Evolutionary conservation across 2,888 invertebrate genomes (phyloP).

Genomic region (Capitulum mitella): DNA sequence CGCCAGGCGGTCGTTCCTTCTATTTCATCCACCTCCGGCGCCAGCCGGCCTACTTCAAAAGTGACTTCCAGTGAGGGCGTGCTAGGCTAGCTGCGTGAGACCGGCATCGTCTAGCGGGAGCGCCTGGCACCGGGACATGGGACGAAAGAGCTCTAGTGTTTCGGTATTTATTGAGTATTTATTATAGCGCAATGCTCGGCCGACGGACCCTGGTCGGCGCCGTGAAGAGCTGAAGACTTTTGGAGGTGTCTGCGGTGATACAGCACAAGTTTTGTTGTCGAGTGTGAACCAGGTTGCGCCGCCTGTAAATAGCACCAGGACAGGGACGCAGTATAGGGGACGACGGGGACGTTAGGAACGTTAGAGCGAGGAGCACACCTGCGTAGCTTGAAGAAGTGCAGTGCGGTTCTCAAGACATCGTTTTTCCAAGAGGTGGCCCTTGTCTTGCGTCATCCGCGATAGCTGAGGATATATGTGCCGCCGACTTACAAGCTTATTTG

Average conservation of each 20-base stretch:
- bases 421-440: too few relatives aligned
- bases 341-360: too few relatives aligned
- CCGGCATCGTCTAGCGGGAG: not conserved
- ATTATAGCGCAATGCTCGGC: not conserved
- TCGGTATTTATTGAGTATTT: constrained; percentile 17
- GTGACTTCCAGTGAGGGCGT: not conserved
- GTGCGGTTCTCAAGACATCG: too few relatives aligned
- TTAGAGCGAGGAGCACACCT: too few relatives aligned
- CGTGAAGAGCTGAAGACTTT: not conserved
- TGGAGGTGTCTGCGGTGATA: not conserved
- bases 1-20: not conserved
- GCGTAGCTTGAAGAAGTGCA: too few relatives aligned
- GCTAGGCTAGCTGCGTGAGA: not conserved
- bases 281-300: not conserved
- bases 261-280: not conserved
- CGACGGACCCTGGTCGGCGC: not conserved
- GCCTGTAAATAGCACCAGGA: too few relatives aligned
- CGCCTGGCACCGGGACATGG: not conserved
- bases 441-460: too few relatives aligned
- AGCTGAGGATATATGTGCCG: too few relatives aligned
- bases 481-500: too few relatives aligned
- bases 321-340: too few relatives aligned
- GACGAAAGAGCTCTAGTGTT: not conserved
- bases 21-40: not conserved
- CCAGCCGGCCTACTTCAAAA: not conserved